Conservation (phyloP, 2,113 vertebrate species). For the Pagrus major region DNA sequence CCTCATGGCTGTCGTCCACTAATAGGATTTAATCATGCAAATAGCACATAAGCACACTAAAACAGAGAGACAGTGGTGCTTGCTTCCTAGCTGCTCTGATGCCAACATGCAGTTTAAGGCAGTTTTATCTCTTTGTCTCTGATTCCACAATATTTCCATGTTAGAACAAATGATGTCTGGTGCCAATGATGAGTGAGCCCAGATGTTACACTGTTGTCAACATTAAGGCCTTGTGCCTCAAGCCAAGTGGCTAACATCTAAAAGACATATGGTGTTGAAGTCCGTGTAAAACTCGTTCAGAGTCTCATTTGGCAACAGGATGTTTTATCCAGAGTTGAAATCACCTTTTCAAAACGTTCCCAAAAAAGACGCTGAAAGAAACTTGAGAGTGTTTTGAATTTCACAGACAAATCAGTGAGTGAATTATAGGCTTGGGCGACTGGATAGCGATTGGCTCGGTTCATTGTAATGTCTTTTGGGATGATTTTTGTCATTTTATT, state of each 20-base stretch:
- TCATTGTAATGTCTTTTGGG: no score
- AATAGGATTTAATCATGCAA: slow-evolving; percentile 12
- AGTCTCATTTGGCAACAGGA: slow-evolving; percentile 16
- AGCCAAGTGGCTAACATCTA: slow-evolving; percentile 26
- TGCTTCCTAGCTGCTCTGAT: background rate
- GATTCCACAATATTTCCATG: slow-evolving; percentile 28
- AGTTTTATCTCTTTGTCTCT: background rate
- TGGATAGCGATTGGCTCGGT: no score
- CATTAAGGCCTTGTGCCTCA: background rate
- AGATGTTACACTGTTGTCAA: slow-evolving; percentile 50
- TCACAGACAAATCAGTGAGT: background rate
- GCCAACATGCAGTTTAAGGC: slow-evolving; percentile 20
- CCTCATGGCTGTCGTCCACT: slow-evolving; percentile 16
- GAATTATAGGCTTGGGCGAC: no score
- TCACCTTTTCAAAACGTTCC: background rate
- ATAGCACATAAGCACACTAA: slow-evolving; percentile 13
- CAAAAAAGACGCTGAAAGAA: background rate
- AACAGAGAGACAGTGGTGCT: background rate
- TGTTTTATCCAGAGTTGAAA: background rate
- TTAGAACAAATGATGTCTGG: slow-evolving; percentile 8
- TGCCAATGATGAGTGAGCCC: slow-evolving; percentile 37
- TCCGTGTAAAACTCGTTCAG: background rate
- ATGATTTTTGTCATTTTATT: no score
- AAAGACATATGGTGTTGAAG: slow-evolving; percentile 23
- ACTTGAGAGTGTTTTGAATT: background rate